Evolutionary conservation across 2,797 vertebrate genomes (phyloP), one percentile per base, ranked within the genome.

Genomic region (Lagorchestes hirsutus): DNA sequence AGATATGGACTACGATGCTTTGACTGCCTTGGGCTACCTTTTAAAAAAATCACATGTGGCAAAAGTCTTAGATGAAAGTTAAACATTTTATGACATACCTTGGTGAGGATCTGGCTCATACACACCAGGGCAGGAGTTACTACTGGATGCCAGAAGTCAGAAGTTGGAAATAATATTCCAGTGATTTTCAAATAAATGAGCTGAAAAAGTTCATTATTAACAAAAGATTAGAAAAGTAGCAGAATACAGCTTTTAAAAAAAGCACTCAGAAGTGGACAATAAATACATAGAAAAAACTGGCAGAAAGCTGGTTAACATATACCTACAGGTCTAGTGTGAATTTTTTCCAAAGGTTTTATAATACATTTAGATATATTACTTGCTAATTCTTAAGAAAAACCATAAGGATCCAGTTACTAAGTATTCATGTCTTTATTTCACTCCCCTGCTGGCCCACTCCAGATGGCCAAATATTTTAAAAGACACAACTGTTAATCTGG

Each of bases 61-160:
- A 22, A 3, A 96, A 95, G 46, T 55, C 67, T 34, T 2, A 92
- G 16, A 58, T 22, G 10, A 22, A 96, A 29, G 52, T 58, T 82
- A 50, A 95, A 8, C 34, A 96, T 34, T 92, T 93, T 0, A 94
- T 50, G 55, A 97, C 98, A 16, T 96, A 99, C 99, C 99, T 99
- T 99, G 0, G 99, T 99, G 95, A 99, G 99, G 3, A 99, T 97
- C 98, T 99, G 99, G 98, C 99, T 99, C 99, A 99, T 99, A 97
- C 99, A 99, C 8, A 99, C 96, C 96, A 99, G 98, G 0, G 99
- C 99, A 1, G 99, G 99, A 13, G 99, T 99, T n/a, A 99, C 99
- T 29, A 99, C 99, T 0, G 99, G 99, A 94, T 99, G 99, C 98
- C 99, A 98, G 98, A 99, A 99, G 98, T 99, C 99, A 1, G 99